Conservation (phyloP, 35 echinoderm and acorn worm species). For the Amphiura filiformis region DNA sequence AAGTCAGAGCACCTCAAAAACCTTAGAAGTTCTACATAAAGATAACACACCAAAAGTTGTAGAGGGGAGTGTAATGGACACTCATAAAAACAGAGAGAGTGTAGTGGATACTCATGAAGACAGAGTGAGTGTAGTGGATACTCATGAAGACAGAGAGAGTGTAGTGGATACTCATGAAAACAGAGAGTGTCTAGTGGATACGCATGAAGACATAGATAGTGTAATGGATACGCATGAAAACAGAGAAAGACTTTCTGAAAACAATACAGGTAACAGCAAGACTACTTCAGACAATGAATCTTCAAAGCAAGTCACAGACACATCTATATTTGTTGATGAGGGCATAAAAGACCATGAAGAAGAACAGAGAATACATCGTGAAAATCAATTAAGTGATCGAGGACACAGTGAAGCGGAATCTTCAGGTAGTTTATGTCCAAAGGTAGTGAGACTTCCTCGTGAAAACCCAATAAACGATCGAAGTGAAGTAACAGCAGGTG, state of each 20-base stretch:
- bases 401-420: too few species aligned
- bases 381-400: neutral
- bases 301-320: neutral
- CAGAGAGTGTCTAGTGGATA: too few species aligned
- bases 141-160: too few species aligned
- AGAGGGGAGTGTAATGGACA: neutral
- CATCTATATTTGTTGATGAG: neutral
- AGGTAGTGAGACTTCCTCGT: too few species aligned
- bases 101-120: too few species aligned
- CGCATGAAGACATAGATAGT: too few species aligned
- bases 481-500: too few species aligned
- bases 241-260: neutral
- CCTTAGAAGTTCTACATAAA: neutral
- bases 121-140: too few species aligned
- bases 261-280: neutral
- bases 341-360: neutral
- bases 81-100: too few species aligned
- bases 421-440: too few species aligned
- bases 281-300: neutral
- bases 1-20: neutral
- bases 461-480: too few species aligned
- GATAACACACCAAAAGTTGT: neutral
- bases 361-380: neutral
- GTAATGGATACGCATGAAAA: neutral
- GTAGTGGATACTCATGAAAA: too few species aligned